Conservation (phyloP, 2,113 vertebrate genomes). For the Thalassoma bifasciatum region DNA sequence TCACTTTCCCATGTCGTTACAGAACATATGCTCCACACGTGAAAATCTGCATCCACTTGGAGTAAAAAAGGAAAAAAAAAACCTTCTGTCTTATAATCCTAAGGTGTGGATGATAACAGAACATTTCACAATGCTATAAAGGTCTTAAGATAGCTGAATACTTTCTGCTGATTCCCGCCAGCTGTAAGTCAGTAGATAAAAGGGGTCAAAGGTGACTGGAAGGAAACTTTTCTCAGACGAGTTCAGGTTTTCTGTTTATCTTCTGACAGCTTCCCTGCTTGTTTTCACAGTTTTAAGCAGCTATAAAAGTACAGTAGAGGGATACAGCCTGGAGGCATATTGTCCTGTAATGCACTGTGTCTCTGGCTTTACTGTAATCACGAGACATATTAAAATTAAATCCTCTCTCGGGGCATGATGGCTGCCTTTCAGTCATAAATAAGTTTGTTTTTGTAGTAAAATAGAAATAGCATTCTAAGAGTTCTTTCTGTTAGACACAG, state of each 20-base stretch:
- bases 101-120: slow-evolving; percentile 11
- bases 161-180: slow-evolving; percentile 6
- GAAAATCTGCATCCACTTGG: neutral
- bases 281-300: slow-evolving; percentile 24
- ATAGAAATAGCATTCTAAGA: neutral
- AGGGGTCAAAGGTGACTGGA: slow-evolving; percentile 25
- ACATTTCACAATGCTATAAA: neutral
- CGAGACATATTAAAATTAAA: slow-evolving; percentile 32
- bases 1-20: slow-evolving; percentile 8
- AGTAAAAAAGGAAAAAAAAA: neutral
- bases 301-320: slow-evolving; percentile 26
- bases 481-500: neutral
- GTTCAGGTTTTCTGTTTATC: slow-evolving; percentile 29
- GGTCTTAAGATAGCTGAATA: neutral
- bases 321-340: slow-evolving; percentile 18
- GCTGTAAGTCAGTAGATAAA: slow-evolving; percentile 14
- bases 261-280: slow-evolving; percentile 24
- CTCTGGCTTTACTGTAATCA: slow-evolving; percentile 17
- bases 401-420: slow-evolving; percentile 15
- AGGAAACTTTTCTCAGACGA: slow-evolving; percentile 8
- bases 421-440: slow-evolving; percentile 17
- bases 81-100: neutral
- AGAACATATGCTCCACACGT: neutral
- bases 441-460: neutral
- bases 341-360: slow-evolving; percentile 30